Evolutionary conservation across 2,113 vertebrate species (phyloP), one percentile per base, ranked within the genome.

Genomic region (Channa maculata): DNA sequence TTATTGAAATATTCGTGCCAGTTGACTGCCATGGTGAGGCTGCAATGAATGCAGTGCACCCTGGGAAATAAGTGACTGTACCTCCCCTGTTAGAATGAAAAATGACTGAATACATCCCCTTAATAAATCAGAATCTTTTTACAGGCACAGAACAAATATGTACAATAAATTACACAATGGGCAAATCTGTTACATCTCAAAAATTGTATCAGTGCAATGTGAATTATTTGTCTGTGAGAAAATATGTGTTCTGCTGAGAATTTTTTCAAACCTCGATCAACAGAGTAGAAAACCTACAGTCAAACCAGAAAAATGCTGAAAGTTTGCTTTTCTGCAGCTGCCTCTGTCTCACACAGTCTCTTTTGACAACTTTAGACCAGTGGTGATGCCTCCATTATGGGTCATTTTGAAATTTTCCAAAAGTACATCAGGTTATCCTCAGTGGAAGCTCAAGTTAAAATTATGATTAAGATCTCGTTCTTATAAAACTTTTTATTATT

Each of bases 11-110:
- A 80, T 69, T 78, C 63, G 79, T 50, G 75, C 45, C 64, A 53
- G 58, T 64, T 63, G 62, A 68, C 69, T 58, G 72, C 67, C 39
- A 58, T 49, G 37, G 45, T 38, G 53, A 63, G 49, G 49, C 63
- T 53, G 49, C 62, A 52, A 46, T 70, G 73, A 73, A 71, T 45
- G 52, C 61, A 68, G 33, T 55, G 72, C 34, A 72, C 64, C 69
- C 6, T 5, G 78, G 79, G 89, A 86, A 86, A 80, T 86, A 77
- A 73, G 60, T 49, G 65, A 77, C 55, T 51, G 44, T 34, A 77
- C 57, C 68, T 60, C 52, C 51, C 65, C 79, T 69, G 85, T 81
- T 77, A 83, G 37, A 83, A 76, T 84, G 71, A 84, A 43, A 76
- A 70, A 85, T 64, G 65, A 75, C 63, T 61, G 24, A 62, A 68